Evolutionary conservation across 2,113 vertebrate species (phyloP).

Genomic region (rat (Rattus norvegicus)): DNA sequence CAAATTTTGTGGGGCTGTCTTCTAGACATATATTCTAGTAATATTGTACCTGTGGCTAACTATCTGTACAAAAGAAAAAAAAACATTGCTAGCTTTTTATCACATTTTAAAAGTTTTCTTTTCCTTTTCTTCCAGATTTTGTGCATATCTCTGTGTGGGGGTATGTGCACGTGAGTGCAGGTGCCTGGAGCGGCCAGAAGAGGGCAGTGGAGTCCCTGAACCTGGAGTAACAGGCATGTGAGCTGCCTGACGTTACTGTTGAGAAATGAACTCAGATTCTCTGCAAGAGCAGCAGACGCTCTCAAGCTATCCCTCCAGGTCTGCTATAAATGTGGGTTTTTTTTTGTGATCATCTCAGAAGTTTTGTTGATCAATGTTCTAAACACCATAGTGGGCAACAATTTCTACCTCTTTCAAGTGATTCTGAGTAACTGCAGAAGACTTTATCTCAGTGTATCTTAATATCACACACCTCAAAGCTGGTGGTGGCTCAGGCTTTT

Average conservation of each 20-base stretch:
- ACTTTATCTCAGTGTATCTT: constrained; percentile 4
- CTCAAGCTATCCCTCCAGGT: neutral
- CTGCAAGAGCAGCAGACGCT: neutral
- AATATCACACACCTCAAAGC: neutral
- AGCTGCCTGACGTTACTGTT: no score
- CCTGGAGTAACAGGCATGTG: neutral
- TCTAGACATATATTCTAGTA: neutral
- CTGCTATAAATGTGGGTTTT: neutral
- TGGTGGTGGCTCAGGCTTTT: no score
- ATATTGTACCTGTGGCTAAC: constrained; percentile 1
- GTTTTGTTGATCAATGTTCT: neutral
- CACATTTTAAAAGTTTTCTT: constrained; percentile 26
- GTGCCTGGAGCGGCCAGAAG: neutral
- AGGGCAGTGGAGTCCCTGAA: neutral
- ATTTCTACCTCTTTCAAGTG: neutral
- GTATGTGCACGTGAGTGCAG: neutral
- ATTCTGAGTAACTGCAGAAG: constrained; percentile 10
- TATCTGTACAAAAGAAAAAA: neutral
- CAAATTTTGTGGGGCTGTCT: neutral
- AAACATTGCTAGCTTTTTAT: neutral
- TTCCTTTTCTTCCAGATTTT: neutral
- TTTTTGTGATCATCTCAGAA: neutral
- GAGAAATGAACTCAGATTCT: neutral
- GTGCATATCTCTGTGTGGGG: neutral
- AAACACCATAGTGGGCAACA: neutral